phyloP scores from a whole-genome alignment of 2,797 vertebrate species.

The Anguilla pacifica region DNA sequence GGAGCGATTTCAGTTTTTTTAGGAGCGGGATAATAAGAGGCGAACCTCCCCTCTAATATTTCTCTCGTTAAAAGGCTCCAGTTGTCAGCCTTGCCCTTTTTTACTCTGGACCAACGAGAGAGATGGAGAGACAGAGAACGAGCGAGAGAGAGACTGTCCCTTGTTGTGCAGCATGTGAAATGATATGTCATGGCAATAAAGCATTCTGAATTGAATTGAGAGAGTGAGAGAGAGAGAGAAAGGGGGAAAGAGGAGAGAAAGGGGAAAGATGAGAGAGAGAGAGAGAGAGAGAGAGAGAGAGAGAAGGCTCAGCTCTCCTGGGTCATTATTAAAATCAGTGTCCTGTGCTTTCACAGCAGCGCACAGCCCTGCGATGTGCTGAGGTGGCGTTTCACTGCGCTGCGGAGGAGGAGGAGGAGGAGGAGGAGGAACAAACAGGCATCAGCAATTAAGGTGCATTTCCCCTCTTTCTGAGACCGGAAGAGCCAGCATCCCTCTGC shows the following conservation, averaged over 20 bases:
- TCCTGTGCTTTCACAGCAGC: conserved; percentile 56
- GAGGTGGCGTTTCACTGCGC: conserved; percentile 64
- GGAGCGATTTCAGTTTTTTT: background rate
- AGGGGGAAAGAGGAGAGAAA: conserved; percentile 49
- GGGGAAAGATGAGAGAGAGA: conserved; percentile 57
- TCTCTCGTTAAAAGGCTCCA: conserved; percentile 74
- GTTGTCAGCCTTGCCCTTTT: conserved; percentile 77
- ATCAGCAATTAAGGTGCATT: conserved; percentile 69
- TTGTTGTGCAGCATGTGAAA: too few relatives aligned
- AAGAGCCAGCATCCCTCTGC: background rate
- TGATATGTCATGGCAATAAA: too few relatives aligned
- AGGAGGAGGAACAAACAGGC: conserved; percentile 63
- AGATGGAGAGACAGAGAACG: conserved; percentile 58
- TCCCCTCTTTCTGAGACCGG: conserved; percentile 28
- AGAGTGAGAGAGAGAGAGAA: conserved; percentile 44
- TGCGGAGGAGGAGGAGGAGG: too few relatives aligned
- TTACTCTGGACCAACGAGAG: conserved; percentile 68
- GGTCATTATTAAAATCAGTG: conserved; percentile 72
- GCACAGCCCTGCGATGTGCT: conserved; percentile 64
- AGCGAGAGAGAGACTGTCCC: background rate
- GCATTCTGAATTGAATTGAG: too few relatives aligned
- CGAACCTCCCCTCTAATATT: conserved; percentile 53
- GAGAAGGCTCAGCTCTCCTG: conserved; percentile 60
- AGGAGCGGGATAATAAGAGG: background rate
- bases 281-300: conserved; percentile 58